Conservation (phyloP, 2,797 vertebrate genomes). For the Xenentodon cancila region DNA sequence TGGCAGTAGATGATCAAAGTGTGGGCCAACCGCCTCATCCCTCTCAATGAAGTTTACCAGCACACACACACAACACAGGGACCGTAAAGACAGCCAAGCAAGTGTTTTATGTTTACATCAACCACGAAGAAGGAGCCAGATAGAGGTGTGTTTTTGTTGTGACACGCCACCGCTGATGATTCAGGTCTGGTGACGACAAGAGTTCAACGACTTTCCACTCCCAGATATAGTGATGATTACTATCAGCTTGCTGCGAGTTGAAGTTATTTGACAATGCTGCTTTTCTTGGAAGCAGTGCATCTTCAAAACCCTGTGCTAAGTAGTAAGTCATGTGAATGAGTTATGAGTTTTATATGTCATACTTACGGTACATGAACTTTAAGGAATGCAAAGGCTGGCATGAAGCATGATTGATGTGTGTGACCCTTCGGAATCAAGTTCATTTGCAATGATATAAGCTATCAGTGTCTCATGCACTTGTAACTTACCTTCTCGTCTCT, state of each 20-base stretch:
- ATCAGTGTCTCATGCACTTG: background rate
- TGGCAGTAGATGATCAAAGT: slow-evolving; percentile 59
- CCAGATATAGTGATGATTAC: slow-evolving; percentile 14
- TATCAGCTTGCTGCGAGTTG: too few relatives aligned
- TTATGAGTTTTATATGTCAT: too few relatives aligned
- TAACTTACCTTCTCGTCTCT: background rate
- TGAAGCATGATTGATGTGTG: slow-evolving; percentile 39
- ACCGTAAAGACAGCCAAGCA: slow-evolving; percentile 17
- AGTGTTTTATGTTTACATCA: slow-evolving; percentile 65
- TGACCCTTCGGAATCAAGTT: slow-evolving; percentile 10
- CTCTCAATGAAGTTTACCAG: slow-evolving; percentile 27
- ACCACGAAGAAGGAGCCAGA: slow-evolving; percentile 43
- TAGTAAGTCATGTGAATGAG: too few relatives aligned
- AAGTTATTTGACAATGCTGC: too few relatives aligned
- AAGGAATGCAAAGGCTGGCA: too few relatives aligned
- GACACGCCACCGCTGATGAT: slow-evolving; percentile 20
- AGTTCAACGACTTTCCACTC: slow-evolving; percentile 34
- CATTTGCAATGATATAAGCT: slow-evolving; percentile 16
- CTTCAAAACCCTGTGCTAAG: too few relatives aligned
- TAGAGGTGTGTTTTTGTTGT: slow-evolving; percentile 37
- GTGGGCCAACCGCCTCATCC: slow-evolving; percentile 51
- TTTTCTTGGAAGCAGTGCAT: too few relatives aligned
- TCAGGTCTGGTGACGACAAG: slow-evolving; percentile 28
- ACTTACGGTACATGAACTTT: too few relatives aligned
- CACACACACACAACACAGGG: slow-evolving; percentile 40